Evolutionary conservation across 1,140 invertebrate species (phyloP).

Genomic region (Ooceraea biroi): DNA sequence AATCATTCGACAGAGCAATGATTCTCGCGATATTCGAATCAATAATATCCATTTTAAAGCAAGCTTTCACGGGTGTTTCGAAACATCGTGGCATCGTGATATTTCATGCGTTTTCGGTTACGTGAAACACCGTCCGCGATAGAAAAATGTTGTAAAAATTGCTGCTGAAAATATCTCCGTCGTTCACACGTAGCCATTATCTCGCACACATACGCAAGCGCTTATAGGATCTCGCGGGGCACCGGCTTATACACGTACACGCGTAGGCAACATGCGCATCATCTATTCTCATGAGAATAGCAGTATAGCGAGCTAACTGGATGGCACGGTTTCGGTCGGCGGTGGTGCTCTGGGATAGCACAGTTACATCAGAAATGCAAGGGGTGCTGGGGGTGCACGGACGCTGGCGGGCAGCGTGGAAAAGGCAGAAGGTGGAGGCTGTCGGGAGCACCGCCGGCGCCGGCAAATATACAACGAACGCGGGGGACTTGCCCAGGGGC

Average conservation of each 20-base stretch:
- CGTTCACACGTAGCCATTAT: slow-evolving; percentile 42
- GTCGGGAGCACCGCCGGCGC: slow-evolving; percentile 80
- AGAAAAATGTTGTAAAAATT: slow-evolving; percentile 51
- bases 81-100: too few relatives aligned
- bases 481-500: slow-evolving; percentile 74
- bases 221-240: neutral
- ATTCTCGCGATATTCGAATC: too few relatives aligned
- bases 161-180: slow-evolving; percentile 48
- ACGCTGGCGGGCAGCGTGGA: slow-evolving; percentile 55
- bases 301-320: slow-evolving; percentile 70
- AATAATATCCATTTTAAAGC: too few relatives aligned
- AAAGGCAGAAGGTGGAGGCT: slow-evolving; percentile 78
- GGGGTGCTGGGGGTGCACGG: slow-evolving; percentile 51
- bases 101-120: too few relatives aligned
- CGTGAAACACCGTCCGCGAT: too few relatives aligned
- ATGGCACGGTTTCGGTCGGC: slow-evolving; percentile 74
- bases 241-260: slow-evolving; percentile 11
- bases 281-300: slow-evolving; percentile 73
- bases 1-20: too few relatives aligned
- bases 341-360: slow-evolving; percentile 71
- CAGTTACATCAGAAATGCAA: slow-evolving; percentile 82
- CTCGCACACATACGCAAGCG: neutral
- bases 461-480: slow-evolving; percentile 77
- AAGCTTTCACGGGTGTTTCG: too few relatives aligned
- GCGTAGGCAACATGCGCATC: slow-evolving; percentile 60